phyloP scores from a whole-genome alignment of 2,797 vertebrate genomes.

The Coregonus ussuriensis region DNA sequence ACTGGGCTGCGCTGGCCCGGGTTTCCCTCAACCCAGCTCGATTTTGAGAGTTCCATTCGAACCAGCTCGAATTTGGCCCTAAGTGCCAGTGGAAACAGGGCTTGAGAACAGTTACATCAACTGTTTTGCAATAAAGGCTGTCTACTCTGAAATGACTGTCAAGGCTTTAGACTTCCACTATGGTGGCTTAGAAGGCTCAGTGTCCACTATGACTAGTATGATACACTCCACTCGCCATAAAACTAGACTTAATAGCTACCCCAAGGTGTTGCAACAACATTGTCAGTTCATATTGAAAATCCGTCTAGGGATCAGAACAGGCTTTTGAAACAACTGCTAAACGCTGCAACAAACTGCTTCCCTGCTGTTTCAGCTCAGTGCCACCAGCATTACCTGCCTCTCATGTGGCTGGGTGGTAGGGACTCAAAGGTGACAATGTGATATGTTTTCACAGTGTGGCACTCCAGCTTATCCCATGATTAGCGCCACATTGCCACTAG shows the following conservation, averaged over 20 bases:
- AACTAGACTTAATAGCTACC: constrained; percentile 58
- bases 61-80: too few relatives aligned
- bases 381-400: constrained; percentile 33
- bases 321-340: constrained; percentile 45
- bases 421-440: constrained; percentile 73
- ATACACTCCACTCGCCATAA: constrained; percentile 42
- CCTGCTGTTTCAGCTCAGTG: constrained; percentile 50
- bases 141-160: neutral
- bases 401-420: constrained; percentile 35
- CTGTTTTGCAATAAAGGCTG: constrained; percentile 22
- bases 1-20: too few relatives aligned
- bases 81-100: too few relatives aligned
- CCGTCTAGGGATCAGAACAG: constrained; percentile 36
- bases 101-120: neutral
- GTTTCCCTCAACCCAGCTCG: too few relatives aligned
- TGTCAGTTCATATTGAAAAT: constrained; percentile 45
- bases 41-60: too few relatives aligned
- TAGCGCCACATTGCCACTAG: constrained; percentile 75
- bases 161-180: constrained; percentile 22
- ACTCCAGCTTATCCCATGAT: constrained; percentile 75
- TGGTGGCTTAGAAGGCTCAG: constrained; percentile 28
- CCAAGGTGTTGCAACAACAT: constrained; percentile 46
- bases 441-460: constrained; percentile 74
- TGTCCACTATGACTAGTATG: constrained; percentile 45
- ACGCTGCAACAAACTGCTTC: constrained; percentile 51